phyloP scores from a whole-genome alignment of 2,113 vertebrate genomes.

The Leptobrachium ailaonicum region DNA sequence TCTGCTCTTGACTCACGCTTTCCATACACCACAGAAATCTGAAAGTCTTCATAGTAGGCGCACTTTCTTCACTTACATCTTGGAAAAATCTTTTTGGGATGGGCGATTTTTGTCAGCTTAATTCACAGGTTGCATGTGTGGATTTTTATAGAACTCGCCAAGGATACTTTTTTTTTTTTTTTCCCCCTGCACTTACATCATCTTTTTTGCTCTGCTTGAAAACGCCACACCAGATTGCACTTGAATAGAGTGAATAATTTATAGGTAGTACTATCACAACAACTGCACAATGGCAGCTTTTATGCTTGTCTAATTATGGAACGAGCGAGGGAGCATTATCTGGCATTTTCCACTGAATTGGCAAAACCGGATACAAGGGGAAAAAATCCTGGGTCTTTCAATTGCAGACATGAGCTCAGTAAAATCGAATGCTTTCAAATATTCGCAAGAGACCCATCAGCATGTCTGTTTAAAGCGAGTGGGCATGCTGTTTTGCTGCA shows the following conservation, averaged over 20 bases:
- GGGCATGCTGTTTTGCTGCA: constrained; percentile 23
- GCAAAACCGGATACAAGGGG: constrained; percentile 60
- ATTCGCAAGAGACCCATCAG: constrained; percentile 51
- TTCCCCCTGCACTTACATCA: constrained; percentile 53
- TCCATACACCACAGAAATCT: no score
- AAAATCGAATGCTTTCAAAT: constrained; percentile 43
- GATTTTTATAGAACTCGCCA: no score
- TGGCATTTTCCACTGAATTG: constrained; percentile 65
- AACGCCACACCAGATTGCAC: constrained; percentile 61
- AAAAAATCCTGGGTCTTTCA: constrained; percentile 44
- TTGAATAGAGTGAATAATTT: constrained; percentile 67
- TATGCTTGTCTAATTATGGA: constrained; percentile 58
- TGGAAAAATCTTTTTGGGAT: no score
- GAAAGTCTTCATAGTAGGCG: no score
- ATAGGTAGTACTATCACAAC: constrained; percentile 57
- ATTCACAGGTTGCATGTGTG: no score
- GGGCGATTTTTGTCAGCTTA: no score
- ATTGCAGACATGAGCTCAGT: constrained; percentile 53
- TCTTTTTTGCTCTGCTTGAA: constrained; percentile 62
- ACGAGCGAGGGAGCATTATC: constrained; percentile 53
- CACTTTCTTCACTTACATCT: no score
- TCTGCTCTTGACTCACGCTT: no score
- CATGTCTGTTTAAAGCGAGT: constrained; percentile 48
- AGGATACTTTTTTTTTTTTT: constrained; percentile 4
- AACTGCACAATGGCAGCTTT: constrained; percentile 53